phyloP scores from a whole-genome alignment of 2,888 invertebrate genomes.

The Apotomis betuletana region DNA sequence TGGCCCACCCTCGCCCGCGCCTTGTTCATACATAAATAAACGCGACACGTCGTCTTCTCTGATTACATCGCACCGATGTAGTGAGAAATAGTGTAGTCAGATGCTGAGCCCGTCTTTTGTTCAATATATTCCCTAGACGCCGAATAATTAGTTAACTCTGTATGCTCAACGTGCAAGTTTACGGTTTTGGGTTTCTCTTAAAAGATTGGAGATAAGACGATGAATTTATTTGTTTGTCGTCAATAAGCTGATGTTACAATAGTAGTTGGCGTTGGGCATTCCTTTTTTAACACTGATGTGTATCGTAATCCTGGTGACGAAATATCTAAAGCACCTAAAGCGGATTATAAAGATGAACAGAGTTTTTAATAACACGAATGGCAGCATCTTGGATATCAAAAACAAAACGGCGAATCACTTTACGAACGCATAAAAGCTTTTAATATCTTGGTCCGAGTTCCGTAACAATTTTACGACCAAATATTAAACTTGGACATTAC shows the following conservation, averaged over 20 bases:
- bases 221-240: conserved; percentile 79
- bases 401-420: neutral
- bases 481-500: neutral
- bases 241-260: conserved; percentile 80
- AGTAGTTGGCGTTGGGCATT: conserved; percentile 69
- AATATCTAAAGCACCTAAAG: conserved; percentile 13
- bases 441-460: neutral
- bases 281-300: conserved; percentile 60
- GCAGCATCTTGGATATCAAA: neutral
- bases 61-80: conserved; percentile 84
- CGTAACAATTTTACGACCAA: conserved; percentile 2
- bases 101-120: conserved; percentile 81
- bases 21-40: conserved; percentile 83
- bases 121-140: conserved; percentile 78
- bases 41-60: conserved; percentile 84
- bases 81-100: conserved; percentile 83
- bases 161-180: conserved; percentile 77
- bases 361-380: neutral
- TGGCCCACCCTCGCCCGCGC: conserved; percentile 81
- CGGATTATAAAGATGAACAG: conserved; percentile 10
- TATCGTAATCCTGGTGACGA: conserved; percentile 37
- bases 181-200: conserved; percentile 82
- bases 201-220: conserved; percentile 77
- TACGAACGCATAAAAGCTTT: neutral
- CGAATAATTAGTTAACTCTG: conserved; percentile 80